Conservation (phyloP, 1,140 invertebrate species). For the Bombyx mandarina region DNA sequence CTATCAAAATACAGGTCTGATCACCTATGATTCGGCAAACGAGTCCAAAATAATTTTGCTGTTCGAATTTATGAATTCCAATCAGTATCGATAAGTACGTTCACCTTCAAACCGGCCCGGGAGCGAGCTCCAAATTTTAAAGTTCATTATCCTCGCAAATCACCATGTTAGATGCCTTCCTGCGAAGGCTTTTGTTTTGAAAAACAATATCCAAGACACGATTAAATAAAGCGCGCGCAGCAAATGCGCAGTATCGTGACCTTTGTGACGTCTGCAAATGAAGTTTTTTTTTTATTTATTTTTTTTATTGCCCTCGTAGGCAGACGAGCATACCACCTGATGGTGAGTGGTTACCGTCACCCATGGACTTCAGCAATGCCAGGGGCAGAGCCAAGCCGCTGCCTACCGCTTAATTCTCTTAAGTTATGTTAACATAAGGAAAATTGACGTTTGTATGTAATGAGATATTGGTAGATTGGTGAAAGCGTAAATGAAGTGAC, state of each 20-base stretch:
- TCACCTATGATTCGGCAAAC: slow-evolving; percentile 52
- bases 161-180: slow-evolving; percentile 38
- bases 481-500: slow-evolving; percentile 50
- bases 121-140: slow-evolving; percentile 37
- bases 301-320: too few relatives aligned
- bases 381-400: too few relatives aligned
- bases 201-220: too few relatives aligned
- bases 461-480: slow-evolving; percentile 17
- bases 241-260: slow-evolving; percentile 6
- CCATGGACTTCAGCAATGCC: too few relatives aligned
- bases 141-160: slow-evolving; percentile 63
- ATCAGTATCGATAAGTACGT: slow-evolving; percentile 48
- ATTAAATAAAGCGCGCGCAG: too few relatives aligned
- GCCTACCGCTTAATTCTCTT: too few relatives aligned
- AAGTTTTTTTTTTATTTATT: too few relatives aligned
- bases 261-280: too few relatives aligned
- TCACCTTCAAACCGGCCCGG: slow-evolving; percentile 63
- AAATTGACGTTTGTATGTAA: too few relatives aligned
- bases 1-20: slow-evolving; percentile 44
- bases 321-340: too few relatives aligned
- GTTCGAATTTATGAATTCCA: slow-evolving; percentile 57
- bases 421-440: too few relatives aligned
- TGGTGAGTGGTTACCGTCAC: too few relatives aligned
- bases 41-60: slow-evolving; percentile 49
- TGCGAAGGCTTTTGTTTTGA: slow-evolving; percentile 9